Conservation (phyloP, 1,140 invertebrate genomes). For the Magallana ariakensis region DNA sequence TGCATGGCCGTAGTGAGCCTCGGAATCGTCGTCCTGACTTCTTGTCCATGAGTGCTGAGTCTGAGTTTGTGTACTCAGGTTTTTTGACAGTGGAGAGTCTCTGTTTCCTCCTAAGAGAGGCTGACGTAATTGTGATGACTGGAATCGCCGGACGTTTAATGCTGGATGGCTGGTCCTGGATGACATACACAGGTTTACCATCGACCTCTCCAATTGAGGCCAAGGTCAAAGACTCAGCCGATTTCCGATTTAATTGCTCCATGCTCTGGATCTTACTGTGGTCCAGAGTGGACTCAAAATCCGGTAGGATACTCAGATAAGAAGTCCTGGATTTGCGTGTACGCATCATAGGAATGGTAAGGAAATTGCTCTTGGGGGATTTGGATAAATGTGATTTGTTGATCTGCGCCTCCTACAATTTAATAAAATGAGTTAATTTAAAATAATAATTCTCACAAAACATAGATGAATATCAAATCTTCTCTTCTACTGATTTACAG, state of each 20-base stretch:
- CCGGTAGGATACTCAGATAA: background rate
- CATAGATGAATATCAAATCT: too few relatives aligned
- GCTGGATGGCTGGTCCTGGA: background rate
- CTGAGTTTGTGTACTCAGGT: background rate
- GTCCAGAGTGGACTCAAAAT: conserved; percentile 6
- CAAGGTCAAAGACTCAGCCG: background rate
- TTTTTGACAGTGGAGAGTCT: conserved; percentile 5
- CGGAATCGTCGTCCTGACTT: background rate
- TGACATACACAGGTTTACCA: background rate
- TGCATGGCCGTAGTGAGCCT: background rate
- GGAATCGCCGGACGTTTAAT: background rate
- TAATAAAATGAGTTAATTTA: background rate
- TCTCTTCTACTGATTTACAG: too few relatives aligned
- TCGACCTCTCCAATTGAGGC: background rate
- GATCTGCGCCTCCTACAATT: background rate
- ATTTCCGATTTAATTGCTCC: background rate
- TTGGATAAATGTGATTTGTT: background rate
- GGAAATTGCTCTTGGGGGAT: background rate
- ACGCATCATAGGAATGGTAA: background rate
- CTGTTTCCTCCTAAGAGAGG: conserved; percentile 8
- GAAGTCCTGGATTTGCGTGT: background rate
- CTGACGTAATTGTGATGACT: background rate
- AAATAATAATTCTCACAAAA: too few relatives aligned
- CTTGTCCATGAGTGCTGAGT: background rate
- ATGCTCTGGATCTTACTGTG: background rate